These are phyloP conservation scores for Aptenodytes forsteri DNA, from an alignment of 2,113 vertebrate species.

Conservation along the genomic window DNA sequence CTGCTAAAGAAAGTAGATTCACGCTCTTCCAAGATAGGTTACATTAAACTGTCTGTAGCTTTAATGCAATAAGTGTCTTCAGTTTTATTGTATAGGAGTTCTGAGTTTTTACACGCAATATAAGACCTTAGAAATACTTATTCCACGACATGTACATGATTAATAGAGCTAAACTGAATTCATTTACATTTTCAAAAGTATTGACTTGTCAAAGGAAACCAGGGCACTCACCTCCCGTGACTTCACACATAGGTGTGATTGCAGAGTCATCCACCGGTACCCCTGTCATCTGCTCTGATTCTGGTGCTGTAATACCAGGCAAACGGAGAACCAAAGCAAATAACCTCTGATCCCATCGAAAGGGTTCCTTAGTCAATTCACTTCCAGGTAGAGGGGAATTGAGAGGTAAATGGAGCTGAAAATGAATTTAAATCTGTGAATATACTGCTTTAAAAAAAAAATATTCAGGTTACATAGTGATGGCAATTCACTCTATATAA, in stretches of 20 bases:
- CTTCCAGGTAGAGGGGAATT: constrained; percentile 93
- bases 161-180: background rate
- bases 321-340: constrained; percentile 90
- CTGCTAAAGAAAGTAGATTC: background rate
- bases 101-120: background rate
- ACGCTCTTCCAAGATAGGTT: background rate
- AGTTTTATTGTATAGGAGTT: background rate
- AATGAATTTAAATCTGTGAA: constrained; percentile 15
- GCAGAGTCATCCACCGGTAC: constrained; percentile 90
- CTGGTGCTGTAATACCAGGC: constrained; percentile 83
- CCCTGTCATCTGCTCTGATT: constrained; percentile 83
- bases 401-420: constrained; percentile 91
- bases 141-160: background rate
- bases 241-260: constrained; percentile 95
- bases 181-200: background rate
- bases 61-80: background rate
- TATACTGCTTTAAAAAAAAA: background rate
- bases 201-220: background rate
- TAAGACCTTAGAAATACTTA: background rate
- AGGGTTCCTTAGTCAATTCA: constrained; percentile 93
- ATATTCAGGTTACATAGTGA: background rate
- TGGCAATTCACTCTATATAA: background rate
- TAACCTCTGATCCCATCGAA: constrained; percentile 94
- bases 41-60: background rate
- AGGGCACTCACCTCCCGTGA: constrained; percentile 85